Evolutionary conservation across 2,113 vertebrate species (phyloP).

Genomic region (Platycercus adscitus): DNA sequence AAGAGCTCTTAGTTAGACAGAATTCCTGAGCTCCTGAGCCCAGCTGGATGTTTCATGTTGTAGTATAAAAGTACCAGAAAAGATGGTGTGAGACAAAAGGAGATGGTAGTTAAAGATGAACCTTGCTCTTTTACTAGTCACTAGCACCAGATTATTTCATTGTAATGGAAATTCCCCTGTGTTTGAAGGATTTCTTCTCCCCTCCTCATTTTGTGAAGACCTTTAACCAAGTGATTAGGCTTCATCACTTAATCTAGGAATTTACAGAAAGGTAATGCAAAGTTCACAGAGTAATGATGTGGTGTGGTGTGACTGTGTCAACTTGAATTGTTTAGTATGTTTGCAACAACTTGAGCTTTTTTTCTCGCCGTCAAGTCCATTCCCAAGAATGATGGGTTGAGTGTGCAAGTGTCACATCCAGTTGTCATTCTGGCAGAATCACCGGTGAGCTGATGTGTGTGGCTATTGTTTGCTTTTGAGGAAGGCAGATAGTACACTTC

Average conservation of each 20-base stretch:
- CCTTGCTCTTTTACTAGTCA: background rate
- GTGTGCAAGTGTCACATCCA: background rate
- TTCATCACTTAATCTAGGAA: background rate
- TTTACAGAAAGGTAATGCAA: background rate
- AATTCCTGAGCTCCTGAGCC: background rate
- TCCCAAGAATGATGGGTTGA: background rate
- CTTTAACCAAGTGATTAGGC: background rate
- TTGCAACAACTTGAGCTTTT: background rate
- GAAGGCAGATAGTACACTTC: background rate
- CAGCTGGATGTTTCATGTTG: fast-evolving
- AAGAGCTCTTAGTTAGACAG: background rate
- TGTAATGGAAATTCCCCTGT: background rate
- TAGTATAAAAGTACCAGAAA: background rate
- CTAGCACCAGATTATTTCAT: background rate
- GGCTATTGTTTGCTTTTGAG: background rate
- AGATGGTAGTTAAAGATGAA: background rate
- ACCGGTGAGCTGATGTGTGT: background rate
- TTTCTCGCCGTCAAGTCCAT: background rate
- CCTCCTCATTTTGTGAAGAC: background rate
- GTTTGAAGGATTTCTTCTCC: background rate
- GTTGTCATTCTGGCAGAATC: background rate
- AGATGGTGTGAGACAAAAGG: background rate
- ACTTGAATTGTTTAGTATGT: background rate
- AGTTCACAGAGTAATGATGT: background rate
- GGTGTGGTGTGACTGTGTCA: background rate